These are phyloP conservation scores for fruit fly (Drosophila melanogaster) DNA, from an alignment of 1,140 invertebrate genomes.

Conservation along the genomic window DNA sequence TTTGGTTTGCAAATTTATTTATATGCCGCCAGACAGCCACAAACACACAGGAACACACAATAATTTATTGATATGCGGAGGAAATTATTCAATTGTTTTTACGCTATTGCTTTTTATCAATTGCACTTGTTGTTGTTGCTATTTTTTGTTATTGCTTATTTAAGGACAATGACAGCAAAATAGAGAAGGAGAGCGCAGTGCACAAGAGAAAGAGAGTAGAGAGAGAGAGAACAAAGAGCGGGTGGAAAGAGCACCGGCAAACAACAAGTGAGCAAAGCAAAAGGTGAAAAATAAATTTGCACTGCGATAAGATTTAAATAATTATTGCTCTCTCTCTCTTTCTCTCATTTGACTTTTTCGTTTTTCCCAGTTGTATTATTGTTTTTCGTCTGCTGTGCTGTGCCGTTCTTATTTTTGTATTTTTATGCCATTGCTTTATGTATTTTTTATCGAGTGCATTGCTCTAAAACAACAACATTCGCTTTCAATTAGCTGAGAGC, in stretches of 20 bases:
- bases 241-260: slow-evolving; percentile 56
- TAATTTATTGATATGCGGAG: slow-evolving; percentile 38
- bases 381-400: slow-evolving; percentile 15
- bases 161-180: slow-evolving; percentile 49
- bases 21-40: slow-evolving; percentile 52
- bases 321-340: slow-evolving; percentile 10
- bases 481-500: slow-evolving; percentile 69
- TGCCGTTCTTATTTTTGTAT: slow-evolving; percentile 51
- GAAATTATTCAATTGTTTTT: slow-evolving; percentile 43
- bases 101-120: slow-evolving; percentile 35
- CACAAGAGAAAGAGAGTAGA: slow-evolving; percentile 17
- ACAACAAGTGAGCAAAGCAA: slow-evolving; percentile 71
- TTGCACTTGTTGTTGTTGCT: slow-evolving; percentile 33
- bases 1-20: slow-evolving; percentile 34
- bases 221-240: slow-evolving; percentile 24
- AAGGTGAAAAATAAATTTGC: slow-evolving; percentile 21
- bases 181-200: slow-evolving; percentile 9
- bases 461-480: slow-evolving; percentile 51
- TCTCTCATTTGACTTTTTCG: not conserved
- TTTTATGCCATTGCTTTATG: slow-evolving; percentile 57
- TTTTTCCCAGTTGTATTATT: slow-evolving; percentile 33
- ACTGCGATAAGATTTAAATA: slow-evolving; percentile 50
- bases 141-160: slow-evolving; percentile 46
- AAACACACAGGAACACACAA: slow-evolving; percentile 22
- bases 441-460: slow-evolving; percentile 60